Percentiles rank a stretch among this genome's conserved stretches.
These are phyloP conservation scores for Myoxocephalus aenaeus DNA, from an alignment of 2,797 vertebrate genomes.

Conservation along the genomic window DNA sequence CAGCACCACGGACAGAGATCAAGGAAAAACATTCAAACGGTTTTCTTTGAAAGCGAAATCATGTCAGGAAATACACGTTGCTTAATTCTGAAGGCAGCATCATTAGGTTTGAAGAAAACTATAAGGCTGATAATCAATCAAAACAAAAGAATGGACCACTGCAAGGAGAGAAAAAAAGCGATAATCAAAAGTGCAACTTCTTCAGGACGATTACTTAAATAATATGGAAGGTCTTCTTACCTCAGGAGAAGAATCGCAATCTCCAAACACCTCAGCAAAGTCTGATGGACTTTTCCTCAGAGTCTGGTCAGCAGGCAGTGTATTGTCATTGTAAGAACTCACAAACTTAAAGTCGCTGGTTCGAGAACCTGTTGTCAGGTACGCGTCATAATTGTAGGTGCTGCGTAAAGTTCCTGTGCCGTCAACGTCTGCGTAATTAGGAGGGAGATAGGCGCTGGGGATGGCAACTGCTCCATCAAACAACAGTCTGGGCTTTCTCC, in stretches of 20 bases:
- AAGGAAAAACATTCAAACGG: neutral
- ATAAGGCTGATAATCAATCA: too few relatives aligned
- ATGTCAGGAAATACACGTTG: neutral
- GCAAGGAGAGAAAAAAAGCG: neutral
- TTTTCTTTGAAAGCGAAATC: neutral
- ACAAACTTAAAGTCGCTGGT: conserved; percentile 73
- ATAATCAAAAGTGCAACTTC: neutral
- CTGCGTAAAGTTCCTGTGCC: neutral
- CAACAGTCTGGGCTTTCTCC: conserved; percentile 1
- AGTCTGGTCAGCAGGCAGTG: conserved; percentile 47
- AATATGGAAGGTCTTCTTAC: neutral
- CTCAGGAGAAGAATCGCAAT: neutral
- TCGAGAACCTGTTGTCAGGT: conserved; percentile 9
- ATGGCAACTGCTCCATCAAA: conserved; percentile 22
- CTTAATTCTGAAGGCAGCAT: neutral
- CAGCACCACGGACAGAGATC: neutral
- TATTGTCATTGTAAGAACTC: conserved; percentile 63
- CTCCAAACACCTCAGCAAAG: conserved; percentile 5
- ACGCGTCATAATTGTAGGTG: neutral
- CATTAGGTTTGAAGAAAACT: neutral
- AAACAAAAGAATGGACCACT: neutral
- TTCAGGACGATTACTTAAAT: neutral
- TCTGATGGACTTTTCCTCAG: conserved; percentile 48
- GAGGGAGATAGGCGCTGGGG: conserved; percentile 12
- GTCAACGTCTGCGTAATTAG: neutral